Percentiles rank a stretch among this genome's conserved stretches.
phyloP scores from a whole-genome alignment of 2,888 invertebrate species.

The Julus scandinavius region DNA sequence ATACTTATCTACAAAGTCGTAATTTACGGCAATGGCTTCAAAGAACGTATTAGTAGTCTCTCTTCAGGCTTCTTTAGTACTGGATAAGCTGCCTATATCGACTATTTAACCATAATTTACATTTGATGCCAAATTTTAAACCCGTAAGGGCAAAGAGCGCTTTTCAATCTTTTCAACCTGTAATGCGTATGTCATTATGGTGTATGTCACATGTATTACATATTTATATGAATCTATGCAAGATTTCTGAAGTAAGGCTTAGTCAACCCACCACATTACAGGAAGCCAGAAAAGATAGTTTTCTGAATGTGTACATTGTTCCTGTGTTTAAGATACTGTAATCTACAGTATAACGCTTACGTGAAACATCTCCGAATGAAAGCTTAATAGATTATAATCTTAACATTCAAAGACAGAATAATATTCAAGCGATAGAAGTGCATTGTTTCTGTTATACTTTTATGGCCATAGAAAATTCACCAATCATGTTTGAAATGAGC shows the following conservation, averaged over 20 bases:
- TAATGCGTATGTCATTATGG: too few species aligned
- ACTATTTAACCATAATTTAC: not conserved
- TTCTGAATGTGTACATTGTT: not conserved
- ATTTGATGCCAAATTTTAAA: not conserved
- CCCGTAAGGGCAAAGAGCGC: not conserved
- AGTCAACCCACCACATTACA: not conserved
- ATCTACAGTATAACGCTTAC: too few species aligned
- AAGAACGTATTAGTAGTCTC: constrained; percentile 13
- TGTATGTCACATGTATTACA: too few species aligned
- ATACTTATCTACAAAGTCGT: constrained; percentile 17
- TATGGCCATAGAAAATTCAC: not conserved
- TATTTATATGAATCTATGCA: not conserved
- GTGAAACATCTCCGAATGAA: not conserved
- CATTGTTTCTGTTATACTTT: not conserved
- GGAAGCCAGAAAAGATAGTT: not conserved
- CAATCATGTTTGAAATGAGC: not conserved
- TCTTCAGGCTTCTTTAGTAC: not conserved
- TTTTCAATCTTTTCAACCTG: not conserved
- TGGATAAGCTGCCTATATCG: constrained; percentile 36
- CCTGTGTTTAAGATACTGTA: not conserved
- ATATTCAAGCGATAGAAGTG: not conserved
- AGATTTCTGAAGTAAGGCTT: not conserved
- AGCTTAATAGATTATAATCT: constrained; percentile 5
- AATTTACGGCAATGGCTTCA: constrained; percentile 2
- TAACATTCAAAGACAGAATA: not conserved